These are phyloP conservation scores for Neolamprologus sp. DNA, from an alignment of 2,113 vertebrate genomes.

Conservation along the genomic window DNA sequence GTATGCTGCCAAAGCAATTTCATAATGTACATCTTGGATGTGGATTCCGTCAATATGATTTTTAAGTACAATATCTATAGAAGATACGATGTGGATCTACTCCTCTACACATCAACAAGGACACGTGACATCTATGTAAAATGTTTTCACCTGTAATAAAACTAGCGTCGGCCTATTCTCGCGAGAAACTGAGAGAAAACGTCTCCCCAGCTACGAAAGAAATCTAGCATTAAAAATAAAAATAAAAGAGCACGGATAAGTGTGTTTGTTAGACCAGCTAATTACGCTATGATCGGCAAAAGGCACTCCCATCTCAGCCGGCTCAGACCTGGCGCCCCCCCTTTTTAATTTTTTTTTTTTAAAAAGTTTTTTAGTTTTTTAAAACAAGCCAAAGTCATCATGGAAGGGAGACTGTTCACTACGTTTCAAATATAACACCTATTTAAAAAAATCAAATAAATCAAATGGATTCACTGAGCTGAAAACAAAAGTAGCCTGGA, in stretches of 20 bases:
- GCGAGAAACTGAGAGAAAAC: slow-evolving; percentile 65
- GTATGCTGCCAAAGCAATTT: slow-evolving; percentile 72
- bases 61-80: slow-evolving; percentile 79
- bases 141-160: slow-evolving; percentile 71
- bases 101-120: slow-evolving; percentile 81
- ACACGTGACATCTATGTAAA: slow-evolving; percentile 82
- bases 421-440: slow-evolving; percentile 10
- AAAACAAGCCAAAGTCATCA: slow-evolving; percentile 27
- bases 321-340: slow-evolving; percentile 34
- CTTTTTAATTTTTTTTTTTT: not conserved
- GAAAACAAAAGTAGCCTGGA: slow-evolving; percentile 1
- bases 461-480: not conserved
- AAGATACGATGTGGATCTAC: slow-evolving; percentile 76
- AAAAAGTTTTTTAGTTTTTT: not conserved
- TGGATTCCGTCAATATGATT: slow-evolving; percentile 68
- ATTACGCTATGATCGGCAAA: slow-evolving; percentile 60
- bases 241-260: slow-evolving; percentile 46
- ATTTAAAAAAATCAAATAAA: not conserved
- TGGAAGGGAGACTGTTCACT: slow-evolving; percentile 46
- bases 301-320: slow-evolving; percentile 71
- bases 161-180: slow-evolving; percentile 72
- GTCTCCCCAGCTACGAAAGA: slow-evolving; percentile 63
- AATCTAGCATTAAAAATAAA: slow-evolving; percentile 62
- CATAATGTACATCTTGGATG: slow-evolving; percentile 67
- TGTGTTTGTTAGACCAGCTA: slow-evolving; percentile 59